Base-by-base conservation (phyloP, 2,113 vertebrate species). In the Cygnus buccinator region DNA sequence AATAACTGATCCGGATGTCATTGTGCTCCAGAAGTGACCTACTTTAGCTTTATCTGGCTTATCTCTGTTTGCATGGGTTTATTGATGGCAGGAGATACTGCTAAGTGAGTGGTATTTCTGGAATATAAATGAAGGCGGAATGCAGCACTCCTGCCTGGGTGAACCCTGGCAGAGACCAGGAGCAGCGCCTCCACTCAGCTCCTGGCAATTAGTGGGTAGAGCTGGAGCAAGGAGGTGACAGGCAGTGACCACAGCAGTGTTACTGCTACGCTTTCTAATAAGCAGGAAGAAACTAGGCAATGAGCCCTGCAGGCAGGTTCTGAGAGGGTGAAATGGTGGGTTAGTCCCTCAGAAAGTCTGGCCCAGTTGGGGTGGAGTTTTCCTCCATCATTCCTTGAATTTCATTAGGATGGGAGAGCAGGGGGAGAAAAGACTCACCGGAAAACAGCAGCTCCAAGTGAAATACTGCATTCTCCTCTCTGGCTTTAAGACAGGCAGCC, bases 51-150 rank as follows among this genome's bases (percentile, higher is more conserved):
- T 94, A 91, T 97, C 91, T 96, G 94, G 83, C 88, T 97, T 87
- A 94, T 97, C 93, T 93, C 94, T 96, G 94, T 97, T 96, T 96
- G 80, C 94, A 87, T 76, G 91, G 84, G 92, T 92, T 97, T 96
- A 92, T 88, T 95, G 96, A 96, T 97, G 94, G 94, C 66, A 97
- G 79, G 90, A 96, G 94, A 97, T 95, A 95, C 78, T 78, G 94
- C 82, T 89, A 94, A 97, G 77, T 93, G 95, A 95, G 75, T 90
- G 88, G 63, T 89, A 75, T 59, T 93, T 62, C 89, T 83, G 93
- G 95, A 97, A 98, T 97, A 97, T 84, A 94, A 97, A 97, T 90
- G 89, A 94, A 84, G 67, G 76, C 71, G 0, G 3, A 89, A 88
- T 5, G 20, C 67, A 89, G 57, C 66, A 58, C 68, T 68, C 79